phyloP scores from a whole-genome alignment of 92 coral and sea anemone species.

The Bergia puertoricense region DNA sequence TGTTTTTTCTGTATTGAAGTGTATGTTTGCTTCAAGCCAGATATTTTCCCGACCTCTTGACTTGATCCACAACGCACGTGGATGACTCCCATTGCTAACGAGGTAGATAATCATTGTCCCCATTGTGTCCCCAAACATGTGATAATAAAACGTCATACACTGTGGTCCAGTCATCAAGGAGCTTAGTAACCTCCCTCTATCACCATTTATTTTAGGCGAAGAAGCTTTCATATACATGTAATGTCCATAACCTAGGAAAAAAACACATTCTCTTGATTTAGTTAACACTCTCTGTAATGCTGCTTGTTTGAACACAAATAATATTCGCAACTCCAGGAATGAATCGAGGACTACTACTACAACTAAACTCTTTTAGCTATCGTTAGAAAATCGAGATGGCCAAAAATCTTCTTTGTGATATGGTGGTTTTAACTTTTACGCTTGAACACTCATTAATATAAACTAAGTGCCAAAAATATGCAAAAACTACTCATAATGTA shows the following conservation, averaged over 20 bases:
- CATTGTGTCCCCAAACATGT: not conserved
- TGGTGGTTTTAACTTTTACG: too few species aligned
- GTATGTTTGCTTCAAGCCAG: slow-evolving; percentile 8
- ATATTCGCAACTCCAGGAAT: not conserved
- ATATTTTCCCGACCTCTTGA: not conserved
- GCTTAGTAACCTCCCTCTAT: not conserved
- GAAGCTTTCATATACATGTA: not conserved
- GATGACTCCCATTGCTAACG: not conserved
- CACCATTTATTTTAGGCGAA: not conserved
- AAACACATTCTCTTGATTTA: too few species aligned
- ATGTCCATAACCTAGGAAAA: not conserved
- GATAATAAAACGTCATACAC: slow-evolving; percentile 11
- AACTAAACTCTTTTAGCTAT: too few species aligned
- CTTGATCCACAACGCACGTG: not conserved
- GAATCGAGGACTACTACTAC: too few species aligned
- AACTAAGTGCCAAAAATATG: too few species aligned
- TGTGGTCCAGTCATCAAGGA: not conserved
- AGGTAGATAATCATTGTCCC: not conserved
- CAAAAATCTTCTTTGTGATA: too few species aligned
- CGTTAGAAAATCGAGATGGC: too few species aligned
- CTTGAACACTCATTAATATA: too few species aligned
- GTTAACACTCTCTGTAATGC: not conserved
- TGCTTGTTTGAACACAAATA: too few species aligned
- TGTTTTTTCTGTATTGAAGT: not conserved
- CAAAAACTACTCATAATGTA: too few species aligned